Conservation (phyloP, 1,140 invertebrate genomes). For the Theocolax elegans region DNA sequence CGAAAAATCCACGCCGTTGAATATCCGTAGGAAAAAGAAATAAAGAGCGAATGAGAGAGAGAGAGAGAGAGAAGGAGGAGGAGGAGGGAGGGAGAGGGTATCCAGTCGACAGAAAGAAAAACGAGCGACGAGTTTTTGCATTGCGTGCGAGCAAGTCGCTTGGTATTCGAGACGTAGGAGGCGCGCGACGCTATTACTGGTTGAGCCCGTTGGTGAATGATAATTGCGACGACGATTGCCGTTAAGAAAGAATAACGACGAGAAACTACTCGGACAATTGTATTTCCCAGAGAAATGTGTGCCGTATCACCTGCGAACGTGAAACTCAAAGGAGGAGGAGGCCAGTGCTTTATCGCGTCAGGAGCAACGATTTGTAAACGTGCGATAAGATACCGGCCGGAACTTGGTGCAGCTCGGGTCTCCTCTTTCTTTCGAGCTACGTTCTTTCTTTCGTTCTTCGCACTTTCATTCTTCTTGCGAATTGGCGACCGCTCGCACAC, state of each 20-base stretch:
- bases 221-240: neutral
- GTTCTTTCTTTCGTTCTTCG: no score
- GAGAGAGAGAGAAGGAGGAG: conserved; percentile 14
- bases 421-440: neutral
- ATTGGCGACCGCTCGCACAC: conserved; percentile 7
- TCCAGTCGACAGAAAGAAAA: no score
- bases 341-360: conserved; percentile 43
- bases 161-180: neutral
- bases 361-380: conserved; percentile 49
- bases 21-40: no score
- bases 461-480: neutral
- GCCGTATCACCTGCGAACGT: neutral
- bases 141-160: neutral
- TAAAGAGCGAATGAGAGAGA: conserved; percentile 30
- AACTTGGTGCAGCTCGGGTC: no score
- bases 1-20: no score
- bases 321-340: neutral
- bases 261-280: conserved; percentile 11
- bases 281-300: neutral
- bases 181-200: neutral
- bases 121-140: no score
- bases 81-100: no score
- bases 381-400: conserved; percentile 49
- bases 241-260: conserved; percentile 6
- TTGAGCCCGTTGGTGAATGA: neutral